Conservation (phyloP, 2,113 vertebrate genomes). For the Acanthisitta chloris region DNA sequence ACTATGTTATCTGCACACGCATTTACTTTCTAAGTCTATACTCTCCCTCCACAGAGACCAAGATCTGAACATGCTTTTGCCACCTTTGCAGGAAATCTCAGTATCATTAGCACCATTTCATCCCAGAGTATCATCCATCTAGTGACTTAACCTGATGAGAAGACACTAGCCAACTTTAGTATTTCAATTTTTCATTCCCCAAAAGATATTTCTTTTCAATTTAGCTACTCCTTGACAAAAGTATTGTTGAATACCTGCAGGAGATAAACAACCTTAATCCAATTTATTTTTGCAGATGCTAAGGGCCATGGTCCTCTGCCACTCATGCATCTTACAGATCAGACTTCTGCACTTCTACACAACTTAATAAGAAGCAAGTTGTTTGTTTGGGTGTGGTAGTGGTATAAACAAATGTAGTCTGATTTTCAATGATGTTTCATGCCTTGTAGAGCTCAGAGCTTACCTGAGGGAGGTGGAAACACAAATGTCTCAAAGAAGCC, state of each 20-base stretch:
- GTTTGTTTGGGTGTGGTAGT: conserved; percentile 35
- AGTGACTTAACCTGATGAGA: conserved; percentile 30
- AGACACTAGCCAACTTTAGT: conserved; percentile 33
- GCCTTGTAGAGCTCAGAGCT: neutral
- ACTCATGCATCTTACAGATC: conserved; percentile 15
- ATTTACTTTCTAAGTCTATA: neutral
- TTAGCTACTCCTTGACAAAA: conserved; percentile 61
- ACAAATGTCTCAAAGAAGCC: neutral
- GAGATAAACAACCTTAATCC: conserved; percentile 51
- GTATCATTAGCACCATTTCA: conserved; percentile 34
- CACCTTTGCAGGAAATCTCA: conserved; percentile 14
- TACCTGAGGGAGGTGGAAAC: neutral
- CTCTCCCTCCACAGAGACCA: neutral
- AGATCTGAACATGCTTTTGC: neutral
- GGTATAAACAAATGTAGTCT: conserved; percentile 37
- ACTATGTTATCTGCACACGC: neutral
- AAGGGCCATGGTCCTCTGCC: conserved; percentile 50
- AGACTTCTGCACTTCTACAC: conserved; percentile 32
- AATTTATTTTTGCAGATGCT: conserved; percentile 53
- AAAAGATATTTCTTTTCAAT: conserved; percentile 55
- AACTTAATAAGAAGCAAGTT: conserved; percentile 55
- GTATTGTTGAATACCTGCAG: conserved; percentile 49
- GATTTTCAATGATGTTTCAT: neutral
- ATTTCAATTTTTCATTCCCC: conserved; percentile 60
- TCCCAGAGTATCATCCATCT: neutral